Base-by-base conservation (phyloP, 2,888 invertebrate genomes). In the Eustalomyia histrio region DNA sequence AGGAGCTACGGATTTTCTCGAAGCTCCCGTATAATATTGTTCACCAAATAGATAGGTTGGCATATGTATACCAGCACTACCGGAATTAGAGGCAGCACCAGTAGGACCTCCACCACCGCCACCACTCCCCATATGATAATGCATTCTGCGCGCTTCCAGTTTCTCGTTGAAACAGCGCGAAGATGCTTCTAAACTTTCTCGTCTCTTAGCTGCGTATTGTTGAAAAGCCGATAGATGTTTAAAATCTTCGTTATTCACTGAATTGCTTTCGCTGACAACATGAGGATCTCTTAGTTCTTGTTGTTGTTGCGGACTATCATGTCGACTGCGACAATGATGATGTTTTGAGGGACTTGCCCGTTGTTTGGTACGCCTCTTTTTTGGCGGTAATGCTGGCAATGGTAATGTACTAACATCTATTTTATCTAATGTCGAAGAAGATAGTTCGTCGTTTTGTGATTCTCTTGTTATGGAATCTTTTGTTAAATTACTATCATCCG, bases 41-140 rank as follows among this genome's bases (percentile, higher is more conserved):
- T 91, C 91, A 0, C 91, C 91, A 76, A 91, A 91, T 10, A 91
- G 84, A 86, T 91, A 91, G 0, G 90, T 90, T 33, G 90, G 90
- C 80, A 89, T 88, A 18, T 85, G 84, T 7, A 84, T 79, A 17
- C 81, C 79, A 10, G 71, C 53, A 21, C 80, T 78, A 1, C 74
- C 76, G 17, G 83, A 85, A 4, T 83, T 78, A 53, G 79, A 58
- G 21, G 80, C 65, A 43, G 83, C 65, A 5, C 76, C 53, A 24
- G 83, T 83, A 4, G 67, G 47, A 14, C 81, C 84, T 60, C 84
- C 85, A 39, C 29, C 75, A 16, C 55, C 69, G 0, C 87, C 86
- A 63, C 86, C 85, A 50, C 84, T 76, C n/a, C 83, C 81, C 82
- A 87, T 87, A 61, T 86, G 89, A 86, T 89, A 90, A 84, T 90